Conservation (phyloP, 2,797 vertebrate species). For the Sorex maritimensis region DNA sequence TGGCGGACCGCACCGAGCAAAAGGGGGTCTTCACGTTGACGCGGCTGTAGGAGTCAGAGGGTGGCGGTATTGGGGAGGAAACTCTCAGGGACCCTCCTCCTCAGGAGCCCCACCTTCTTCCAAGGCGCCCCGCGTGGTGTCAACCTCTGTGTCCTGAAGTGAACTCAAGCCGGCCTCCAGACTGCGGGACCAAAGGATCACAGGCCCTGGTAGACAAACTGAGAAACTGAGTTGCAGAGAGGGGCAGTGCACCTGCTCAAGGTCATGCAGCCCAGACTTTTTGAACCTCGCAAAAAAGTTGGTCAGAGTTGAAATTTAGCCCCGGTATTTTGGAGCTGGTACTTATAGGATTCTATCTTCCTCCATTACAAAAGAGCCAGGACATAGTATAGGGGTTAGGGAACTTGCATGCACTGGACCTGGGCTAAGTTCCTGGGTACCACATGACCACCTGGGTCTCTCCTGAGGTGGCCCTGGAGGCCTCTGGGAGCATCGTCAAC, state of each 20-base stretch:
- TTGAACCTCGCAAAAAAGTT: neutral
- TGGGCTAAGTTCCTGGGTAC: too few species aligned
- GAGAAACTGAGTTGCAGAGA: conserved; percentile 69
- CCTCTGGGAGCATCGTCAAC: too few species aligned
- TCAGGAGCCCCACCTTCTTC: neutral
- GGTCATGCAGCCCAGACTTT: neutral
- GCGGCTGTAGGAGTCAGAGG: too few species aligned
- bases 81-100: neutral
- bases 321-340: neutral
- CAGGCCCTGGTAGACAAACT: neutral
- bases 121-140: conserved; percentile 33
- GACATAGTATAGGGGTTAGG: too few species aligned
- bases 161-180: conserved; percentile 63
- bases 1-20: rapidly evolving
- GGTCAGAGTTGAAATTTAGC: neutral
- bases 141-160: conserved; percentile 67
- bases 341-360: neutral
- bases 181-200: neutral
- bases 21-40: neutral
- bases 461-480: too few species aligned
- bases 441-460: too few species aligned
- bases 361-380: neutral
- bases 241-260: neutral
- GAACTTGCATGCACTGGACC: too few species aligned
- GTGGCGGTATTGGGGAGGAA: neutral